A percentile compares a stretch with the other conserved stretches of the same genome.
phyloP scores from a whole-genome alignment of 2,888 invertebrate genomes.

The Drosophila longiperda region DNA sequence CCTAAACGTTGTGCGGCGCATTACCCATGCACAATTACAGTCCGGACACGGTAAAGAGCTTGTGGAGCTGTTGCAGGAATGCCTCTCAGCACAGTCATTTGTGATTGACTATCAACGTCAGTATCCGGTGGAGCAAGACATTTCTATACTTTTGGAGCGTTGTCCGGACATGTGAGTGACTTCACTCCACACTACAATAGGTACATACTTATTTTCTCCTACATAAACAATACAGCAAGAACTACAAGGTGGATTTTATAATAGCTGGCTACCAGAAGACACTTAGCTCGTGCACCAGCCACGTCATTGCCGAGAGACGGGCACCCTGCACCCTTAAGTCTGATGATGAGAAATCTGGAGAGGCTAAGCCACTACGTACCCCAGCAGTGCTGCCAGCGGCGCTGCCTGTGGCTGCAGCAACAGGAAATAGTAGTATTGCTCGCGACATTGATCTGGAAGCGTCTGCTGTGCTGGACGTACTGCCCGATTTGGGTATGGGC shows the following conservation, averaged over 20 bases:
- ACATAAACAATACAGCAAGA: conserved; percentile 44
- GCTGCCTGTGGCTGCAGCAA: conserved; percentile 24
- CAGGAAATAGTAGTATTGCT: conserved; percentile 16
- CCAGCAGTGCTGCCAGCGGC: conserved; percentile 25
- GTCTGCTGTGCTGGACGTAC: conserved; percentile 86
- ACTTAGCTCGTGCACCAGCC: conserved; percentile 43
- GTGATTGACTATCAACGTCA: conserved; percentile 89
- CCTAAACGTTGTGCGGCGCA: conserved; percentile 84
- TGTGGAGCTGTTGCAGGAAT: conserved; percentile 85
- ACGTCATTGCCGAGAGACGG: conserved; percentile 55
- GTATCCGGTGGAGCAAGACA: conserved; percentile 89
- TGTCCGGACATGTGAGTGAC: conserved; percentile 89
- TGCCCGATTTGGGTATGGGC: conserved; percentile 93
- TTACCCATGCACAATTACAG: conserved; percentile 84
- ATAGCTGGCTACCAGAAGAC: conserved; percentile 64
- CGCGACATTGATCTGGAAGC: conserved; percentile 85
- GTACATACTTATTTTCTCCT: neutral
- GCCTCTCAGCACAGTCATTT: conserved; percentile 87
- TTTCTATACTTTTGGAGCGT: conserved; percentile 87
- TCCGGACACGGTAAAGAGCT: conserved; percentile 73
- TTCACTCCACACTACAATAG: neutral
- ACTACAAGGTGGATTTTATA: conserved; percentile 65
- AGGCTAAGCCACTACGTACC: conserved; percentile 12
- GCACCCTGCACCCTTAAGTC: neutral
- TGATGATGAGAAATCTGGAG: conserved; percentile 57